phyloP scores from a whole-genome alignment of 2,888 invertebrate species.

The Hirtodrosophila confusa region DNA sequence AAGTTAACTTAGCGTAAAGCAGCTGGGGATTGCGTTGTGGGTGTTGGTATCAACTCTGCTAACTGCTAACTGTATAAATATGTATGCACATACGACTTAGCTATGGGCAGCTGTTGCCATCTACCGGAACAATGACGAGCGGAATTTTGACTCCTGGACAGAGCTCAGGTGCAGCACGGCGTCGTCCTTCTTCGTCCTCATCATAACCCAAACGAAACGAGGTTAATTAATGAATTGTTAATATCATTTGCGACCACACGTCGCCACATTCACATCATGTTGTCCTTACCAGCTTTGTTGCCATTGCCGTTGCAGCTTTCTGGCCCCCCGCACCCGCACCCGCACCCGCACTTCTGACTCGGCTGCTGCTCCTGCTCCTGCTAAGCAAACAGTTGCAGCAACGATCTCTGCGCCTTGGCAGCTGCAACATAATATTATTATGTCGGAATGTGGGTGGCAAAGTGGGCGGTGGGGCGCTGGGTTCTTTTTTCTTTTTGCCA shows the following conservation, averaged over 20 bases:
- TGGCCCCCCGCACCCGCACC: neutral
- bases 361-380: constrained; percentile 13
- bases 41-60: constrained; percentile 19
- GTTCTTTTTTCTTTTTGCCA: constrained; percentile 40
- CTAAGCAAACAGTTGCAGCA: constrained; percentile 67
- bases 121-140: constrained; percentile 68
- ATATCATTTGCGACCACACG: constrained; percentile 80
- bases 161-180: constrained; percentile 33
- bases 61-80: constrained; percentile 66
- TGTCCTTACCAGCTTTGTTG: constrained; percentile 34
- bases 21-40: constrained; percentile 34
- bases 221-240: constrained; percentile 81
- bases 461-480: constrained; percentile 6
- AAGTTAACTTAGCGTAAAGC: constrained; percentile 70
- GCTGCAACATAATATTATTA: constrained; percentile 79
- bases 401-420: constrained; percentile 74
- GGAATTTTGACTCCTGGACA: constrained; percentile 33
- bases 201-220: constrained; percentile 74
- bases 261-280: constrained; percentile 61
- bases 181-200: constrained; percentile 28
- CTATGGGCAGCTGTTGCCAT: constrained; percentile 43
- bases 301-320: constrained; percentile 6
- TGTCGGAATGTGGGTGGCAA: constrained; percentile 38
- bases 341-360: neutral
- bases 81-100: constrained; percentile 71